A percentile compares a stretch with the other conserved stretches of the same genome.
Conservation (phyloP, 2,113 vertebrate species). For the Macaca nemestrina region DNA sequence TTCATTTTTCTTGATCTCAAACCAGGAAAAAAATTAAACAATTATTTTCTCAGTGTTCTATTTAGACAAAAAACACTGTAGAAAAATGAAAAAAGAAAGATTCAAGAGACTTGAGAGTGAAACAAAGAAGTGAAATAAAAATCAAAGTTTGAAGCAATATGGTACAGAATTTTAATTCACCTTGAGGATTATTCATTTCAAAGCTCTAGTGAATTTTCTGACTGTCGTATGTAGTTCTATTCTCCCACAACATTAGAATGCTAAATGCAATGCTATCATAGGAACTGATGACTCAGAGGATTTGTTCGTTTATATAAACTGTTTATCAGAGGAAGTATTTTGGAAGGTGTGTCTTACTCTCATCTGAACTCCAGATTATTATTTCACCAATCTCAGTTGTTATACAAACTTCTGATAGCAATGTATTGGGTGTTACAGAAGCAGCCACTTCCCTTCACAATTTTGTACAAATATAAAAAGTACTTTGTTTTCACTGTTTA, state of each 20-base stretch:
- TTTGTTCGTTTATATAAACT: background rate
- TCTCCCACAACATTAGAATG: background rate
- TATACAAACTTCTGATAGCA: background rate
- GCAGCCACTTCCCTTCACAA: background rate
- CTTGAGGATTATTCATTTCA: slow-evolving; percentile 12
- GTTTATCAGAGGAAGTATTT: background rate
- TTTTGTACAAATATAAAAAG: background rate
- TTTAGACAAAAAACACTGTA: slow-evolving; percentile 1
- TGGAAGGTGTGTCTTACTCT: background rate
- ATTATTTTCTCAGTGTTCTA: background rate
- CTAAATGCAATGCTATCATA: background rate
- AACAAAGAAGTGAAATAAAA: background rate
- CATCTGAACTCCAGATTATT: background rate
- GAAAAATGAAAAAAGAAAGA: background rate
- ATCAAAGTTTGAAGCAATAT: background rate
- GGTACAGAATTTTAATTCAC: background rate
- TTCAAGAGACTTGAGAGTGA: background rate
- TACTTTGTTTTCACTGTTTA: slow-evolving; percentile 14
- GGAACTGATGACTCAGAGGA: background rate
- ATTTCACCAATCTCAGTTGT: background rate
- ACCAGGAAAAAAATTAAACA: background rate
- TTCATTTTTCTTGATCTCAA: slow-evolving; percentile 40
- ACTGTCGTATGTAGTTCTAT: background rate
- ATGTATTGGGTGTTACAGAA: background rate
- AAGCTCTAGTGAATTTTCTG: background rate